phyloP scores from a whole-genome alignment of 2,797 vertebrate genomes.

The Pipistrellus pygmaeus region DNA sequence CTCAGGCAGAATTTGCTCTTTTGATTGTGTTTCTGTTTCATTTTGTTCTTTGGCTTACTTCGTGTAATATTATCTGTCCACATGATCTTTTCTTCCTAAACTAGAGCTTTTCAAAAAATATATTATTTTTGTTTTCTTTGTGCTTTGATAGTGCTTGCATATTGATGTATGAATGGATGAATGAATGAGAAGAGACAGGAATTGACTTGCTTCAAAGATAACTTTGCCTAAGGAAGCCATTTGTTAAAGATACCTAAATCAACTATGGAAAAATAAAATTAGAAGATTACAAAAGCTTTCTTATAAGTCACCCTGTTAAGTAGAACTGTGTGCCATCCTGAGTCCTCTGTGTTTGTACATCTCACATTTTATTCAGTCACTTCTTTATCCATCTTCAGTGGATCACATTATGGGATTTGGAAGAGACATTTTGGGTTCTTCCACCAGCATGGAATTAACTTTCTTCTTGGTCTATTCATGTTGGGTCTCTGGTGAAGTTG shows the following conservation, averaged over 20 bases:
- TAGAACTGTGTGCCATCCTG: neutral
- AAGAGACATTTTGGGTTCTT: too few relatives aligned
- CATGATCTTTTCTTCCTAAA: constrained; percentile 30
- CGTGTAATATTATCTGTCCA: neutral
- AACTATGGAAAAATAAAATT: neutral
- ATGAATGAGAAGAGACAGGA: neutral
- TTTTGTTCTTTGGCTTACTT: constrained; percentile 42
- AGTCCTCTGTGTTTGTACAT: neutral
- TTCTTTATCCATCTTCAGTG: too few relatives aligned
- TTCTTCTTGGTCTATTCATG: too few relatives aligned
- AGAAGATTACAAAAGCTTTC: neutral
- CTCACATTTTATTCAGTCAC: neutral
- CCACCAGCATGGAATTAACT: too few relatives aligned
- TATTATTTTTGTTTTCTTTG: neutral
- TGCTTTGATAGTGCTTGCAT: constrained; percentile 3
- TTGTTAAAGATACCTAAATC: neutral
- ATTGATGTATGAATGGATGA: neutral
- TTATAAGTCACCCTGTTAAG: neutral
- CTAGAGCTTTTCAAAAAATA: constrained; percentile 1
- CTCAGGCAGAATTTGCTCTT: constrained; percentile 36
- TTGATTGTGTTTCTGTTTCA: neutral
- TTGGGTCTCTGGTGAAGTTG: too few relatives aligned
- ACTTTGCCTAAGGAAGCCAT: neutral
- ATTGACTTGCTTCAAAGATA: neutral
- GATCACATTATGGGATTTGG: too few relatives aligned